phyloP scores from a whole-genome alignment of 2,113 vertebrate genomes.

The Vireo altiloquus region DNA sequence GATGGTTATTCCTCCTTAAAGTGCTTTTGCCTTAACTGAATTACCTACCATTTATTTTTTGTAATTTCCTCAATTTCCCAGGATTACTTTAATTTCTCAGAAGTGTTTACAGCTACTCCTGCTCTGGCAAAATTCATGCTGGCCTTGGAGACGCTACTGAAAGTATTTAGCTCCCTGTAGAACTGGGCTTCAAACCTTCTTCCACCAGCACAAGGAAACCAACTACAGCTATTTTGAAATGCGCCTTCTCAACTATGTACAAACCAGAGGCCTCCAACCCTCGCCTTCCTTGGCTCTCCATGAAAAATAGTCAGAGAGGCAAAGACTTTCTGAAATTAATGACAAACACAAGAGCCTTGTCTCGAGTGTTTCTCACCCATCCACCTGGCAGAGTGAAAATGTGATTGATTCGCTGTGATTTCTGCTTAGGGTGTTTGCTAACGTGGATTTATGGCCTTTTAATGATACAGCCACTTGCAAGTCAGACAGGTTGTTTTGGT shows the following conservation, averaged over 20 bases:
- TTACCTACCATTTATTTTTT: not conserved
- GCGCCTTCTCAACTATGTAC: fast-evolving
- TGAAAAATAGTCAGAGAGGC: not conserved
- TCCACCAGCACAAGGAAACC: not conserved
- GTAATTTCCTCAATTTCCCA: not conserved
- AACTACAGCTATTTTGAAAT: not conserved
- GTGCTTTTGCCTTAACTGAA: not conserved
- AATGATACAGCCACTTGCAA: not conserved
- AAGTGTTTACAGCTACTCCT: not conserved
- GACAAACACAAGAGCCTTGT: not conserved
- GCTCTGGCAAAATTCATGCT: not conserved
- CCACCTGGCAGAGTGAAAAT: not conserved
- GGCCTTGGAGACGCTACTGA: not conserved
- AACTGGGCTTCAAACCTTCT: not conserved
- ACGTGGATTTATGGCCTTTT: not conserved
- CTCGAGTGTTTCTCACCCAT: fast-evolving
- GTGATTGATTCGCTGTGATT: not conserved
- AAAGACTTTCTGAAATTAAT: not conserved
- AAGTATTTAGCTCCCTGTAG: not conserved
- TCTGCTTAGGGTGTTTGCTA: not conserved
- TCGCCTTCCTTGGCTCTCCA: fast-evolving
- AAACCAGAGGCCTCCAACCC: not conserved
- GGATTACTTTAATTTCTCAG: not conserved
- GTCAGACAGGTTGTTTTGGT: not conserved
- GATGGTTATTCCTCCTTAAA: not conserved